Percentiles rank a stretch among this genome's conserved stretches.
Evolutionary conservation across 2,113 vertebrate species (phyloP).

Genomic region (Natator depressus): DNA sequence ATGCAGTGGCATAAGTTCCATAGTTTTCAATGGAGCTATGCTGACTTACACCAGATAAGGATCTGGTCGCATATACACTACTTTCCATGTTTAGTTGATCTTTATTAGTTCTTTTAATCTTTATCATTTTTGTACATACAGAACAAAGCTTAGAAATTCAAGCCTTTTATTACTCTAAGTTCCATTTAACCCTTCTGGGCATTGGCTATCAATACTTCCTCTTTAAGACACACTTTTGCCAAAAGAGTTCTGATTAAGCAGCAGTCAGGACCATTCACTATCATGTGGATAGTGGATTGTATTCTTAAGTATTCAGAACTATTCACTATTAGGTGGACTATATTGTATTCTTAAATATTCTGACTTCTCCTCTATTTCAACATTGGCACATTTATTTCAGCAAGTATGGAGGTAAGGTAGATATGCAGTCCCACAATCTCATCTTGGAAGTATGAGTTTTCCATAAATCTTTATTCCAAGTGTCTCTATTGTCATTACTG

Average conservation of each 20-base stretch:
- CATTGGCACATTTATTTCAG: neutral
- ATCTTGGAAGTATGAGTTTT: neutral
- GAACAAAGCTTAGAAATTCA: neutral
- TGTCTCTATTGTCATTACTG: neutral
- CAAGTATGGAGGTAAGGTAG: neutral
- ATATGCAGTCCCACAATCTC: neutral
- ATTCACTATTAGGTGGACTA: accelerated
- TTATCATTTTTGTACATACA: neutral
- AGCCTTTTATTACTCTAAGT: neutral
- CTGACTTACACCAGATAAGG: neutral
- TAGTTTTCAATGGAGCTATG: neutral
- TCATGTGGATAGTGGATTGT: accelerated
- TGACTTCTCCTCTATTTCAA: neutral
- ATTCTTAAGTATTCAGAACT: neutral
- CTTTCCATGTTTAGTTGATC: neutral
- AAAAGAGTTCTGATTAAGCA: neutral
- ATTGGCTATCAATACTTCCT: neutral
- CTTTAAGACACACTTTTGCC: neutral
- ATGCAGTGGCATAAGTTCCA: neutral
- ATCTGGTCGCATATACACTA: neutral
- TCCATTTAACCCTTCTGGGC: neutral
- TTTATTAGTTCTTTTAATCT: neutral
- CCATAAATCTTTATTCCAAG: slow-evolving; percentile 13
- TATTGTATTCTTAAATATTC: neutral
- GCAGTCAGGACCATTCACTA: neutral